Evolutionary conservation across 2,113 vertebrate genomes (phyloP).

Genomic region (Hucho hucho): DNA sequence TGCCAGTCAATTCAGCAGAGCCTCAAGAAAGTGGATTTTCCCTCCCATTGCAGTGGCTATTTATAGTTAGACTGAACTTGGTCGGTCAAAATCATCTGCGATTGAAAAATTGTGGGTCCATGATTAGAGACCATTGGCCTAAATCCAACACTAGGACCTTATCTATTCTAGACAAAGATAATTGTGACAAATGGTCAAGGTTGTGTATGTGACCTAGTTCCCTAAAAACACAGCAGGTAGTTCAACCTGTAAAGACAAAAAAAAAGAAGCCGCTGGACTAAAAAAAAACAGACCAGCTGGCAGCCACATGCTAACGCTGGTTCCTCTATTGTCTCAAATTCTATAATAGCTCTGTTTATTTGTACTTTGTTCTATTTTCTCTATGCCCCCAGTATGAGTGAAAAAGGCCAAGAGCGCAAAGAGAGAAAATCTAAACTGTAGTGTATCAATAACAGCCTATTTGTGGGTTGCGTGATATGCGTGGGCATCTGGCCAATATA

Average conservation of each 20-base stretch:
- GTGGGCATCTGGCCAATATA: conserved; percentile 22
- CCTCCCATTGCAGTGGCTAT: neutral
- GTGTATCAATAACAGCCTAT: conserved; percentile 33
- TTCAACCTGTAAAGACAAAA: conserved; percentile 22
- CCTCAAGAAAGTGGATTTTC: neutral
- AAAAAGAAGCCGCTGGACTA: conserved; percentile 45
- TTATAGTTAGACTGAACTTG: neutral
- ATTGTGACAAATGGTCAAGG: conserved; percentile 39
- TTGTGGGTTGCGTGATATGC: conserved; percentile 24
- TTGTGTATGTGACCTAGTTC: conserved; percentile 34
- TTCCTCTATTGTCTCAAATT: conserved; percentile 34
- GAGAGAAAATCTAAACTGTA: conserved; percentile 25
- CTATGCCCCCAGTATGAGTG: conserved; percentile 6
- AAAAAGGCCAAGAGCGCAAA: conserved; percentile 22
- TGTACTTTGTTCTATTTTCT: neutral
- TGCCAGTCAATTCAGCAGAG: neutral
- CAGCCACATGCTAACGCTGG: conserved; percentile 50
- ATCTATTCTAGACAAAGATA: conserved; percentile 1
- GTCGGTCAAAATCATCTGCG: neutral
- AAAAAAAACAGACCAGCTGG: conserved; percentile 36
- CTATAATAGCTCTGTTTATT: conserved; percentile 1
- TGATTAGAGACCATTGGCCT: neutral
- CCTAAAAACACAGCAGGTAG: conserved; percentile 17
- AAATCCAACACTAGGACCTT: neutral
- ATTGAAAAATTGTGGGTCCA: neutral